Conservation (phyloP, 2,888 invertebrate species). For the Nymphalis c-album region DNA sequence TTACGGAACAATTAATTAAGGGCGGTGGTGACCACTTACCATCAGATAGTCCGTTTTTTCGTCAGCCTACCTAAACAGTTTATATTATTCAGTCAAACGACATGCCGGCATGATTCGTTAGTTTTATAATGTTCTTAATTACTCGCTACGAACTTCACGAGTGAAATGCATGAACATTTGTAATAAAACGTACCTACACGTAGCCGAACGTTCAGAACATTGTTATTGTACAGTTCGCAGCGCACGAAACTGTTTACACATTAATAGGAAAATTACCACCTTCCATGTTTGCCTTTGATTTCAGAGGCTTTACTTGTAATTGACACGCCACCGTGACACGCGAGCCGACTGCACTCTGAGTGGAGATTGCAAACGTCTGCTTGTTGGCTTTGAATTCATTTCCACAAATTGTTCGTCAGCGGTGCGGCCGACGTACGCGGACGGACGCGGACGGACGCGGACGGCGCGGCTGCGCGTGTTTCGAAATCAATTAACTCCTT, state of each 20-base stretch:
- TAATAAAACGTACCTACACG: too few species aligned
- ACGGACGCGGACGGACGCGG: too few species aligned
- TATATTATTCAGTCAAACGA: too few species aligned
- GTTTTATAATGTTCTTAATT: too few species aligned
- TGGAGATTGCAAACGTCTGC: slow-evolving; percentile 6
- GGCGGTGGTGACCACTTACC: too few species aligned
- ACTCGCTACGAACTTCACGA: too few species aligned
- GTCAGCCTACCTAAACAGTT: too few species aligned
- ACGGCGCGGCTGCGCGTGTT: background rate
- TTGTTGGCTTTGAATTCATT: background rate
- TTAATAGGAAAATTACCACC: slow-evolving; percentile 2
- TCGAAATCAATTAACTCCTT: background rate
- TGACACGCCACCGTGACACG: background rate
- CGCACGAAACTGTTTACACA: background rate
- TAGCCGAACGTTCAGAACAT: background rate
- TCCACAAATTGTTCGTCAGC: background rate
- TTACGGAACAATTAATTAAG: too few species aligned
- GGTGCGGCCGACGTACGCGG: too few species aligned
- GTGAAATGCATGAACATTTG: too few species aligned
- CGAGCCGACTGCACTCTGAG: background rate
- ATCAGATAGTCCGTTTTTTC: too few species aligned
- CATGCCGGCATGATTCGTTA: too few species aligned
- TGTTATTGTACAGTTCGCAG: background rate
- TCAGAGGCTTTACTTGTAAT: background rate
- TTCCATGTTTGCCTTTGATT: slow-evolving; percentile 2